Evolutionary conservation across 2,797 vertebrate species (phyloP).

Genomic region (Jordanella pulchra): DNA sequence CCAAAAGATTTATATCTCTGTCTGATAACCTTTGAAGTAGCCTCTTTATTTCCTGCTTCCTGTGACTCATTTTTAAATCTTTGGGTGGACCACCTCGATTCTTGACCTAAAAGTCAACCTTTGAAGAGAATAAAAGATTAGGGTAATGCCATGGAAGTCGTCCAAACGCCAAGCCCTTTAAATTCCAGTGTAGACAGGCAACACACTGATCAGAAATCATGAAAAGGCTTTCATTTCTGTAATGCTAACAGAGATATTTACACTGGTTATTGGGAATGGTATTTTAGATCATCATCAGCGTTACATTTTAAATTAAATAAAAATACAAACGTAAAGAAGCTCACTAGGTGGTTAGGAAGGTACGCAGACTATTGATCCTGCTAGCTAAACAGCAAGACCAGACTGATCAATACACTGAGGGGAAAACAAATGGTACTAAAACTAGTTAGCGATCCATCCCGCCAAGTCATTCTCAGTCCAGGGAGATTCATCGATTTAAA

Average conservation of each 20-base stretch:
- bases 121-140: no score
- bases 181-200: not conserved
- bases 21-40: not conserved
- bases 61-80: not conserved
- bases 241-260: no score
- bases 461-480: no score
- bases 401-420: no score
- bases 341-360: not conserved
- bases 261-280: not conserved
- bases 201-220: not conserved
- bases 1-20: not conserved
- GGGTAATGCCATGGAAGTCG: not conserved
- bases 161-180: not conserved
- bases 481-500: no score
- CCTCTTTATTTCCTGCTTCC: not conserved
- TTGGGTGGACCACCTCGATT: not conserved
- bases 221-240: not conserved
- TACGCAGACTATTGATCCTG: not conserved
- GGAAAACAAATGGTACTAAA: no score
- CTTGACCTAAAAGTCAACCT: not conserved
- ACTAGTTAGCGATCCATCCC: no score
- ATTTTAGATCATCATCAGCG: not conserved
- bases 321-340: not conserved
- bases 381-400: no score
- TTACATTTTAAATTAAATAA: no score